These are phyloP conservation scores for Aldabrachelys gigantea DNA, from an alignment of 2,113 vertebrate genomes.

Conservation along the genomic window DNA sequence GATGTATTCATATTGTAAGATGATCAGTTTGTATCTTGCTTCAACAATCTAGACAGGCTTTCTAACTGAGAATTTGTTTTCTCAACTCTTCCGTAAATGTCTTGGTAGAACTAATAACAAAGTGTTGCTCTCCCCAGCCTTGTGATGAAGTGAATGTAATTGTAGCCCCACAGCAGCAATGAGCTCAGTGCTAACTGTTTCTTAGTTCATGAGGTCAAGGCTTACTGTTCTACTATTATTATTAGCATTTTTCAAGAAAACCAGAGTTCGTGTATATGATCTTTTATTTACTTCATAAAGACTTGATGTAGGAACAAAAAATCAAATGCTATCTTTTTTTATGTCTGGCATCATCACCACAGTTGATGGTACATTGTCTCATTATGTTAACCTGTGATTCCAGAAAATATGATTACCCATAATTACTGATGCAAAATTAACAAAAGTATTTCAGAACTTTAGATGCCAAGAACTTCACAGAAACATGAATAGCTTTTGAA, in stretches of 20 bases:
- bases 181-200: neutral
- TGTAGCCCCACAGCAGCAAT: neutral
- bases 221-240: neutral
- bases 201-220: conserved; percentile 1
- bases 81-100: conserved; percentile 4
- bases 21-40: too few species aligned
- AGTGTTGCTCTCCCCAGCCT: conserved; percentile 19
- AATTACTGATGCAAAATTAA: neutral
- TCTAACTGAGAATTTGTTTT: conserved; percentile 26
- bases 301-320: neutral
- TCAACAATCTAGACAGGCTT: neutral
- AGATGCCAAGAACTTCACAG: neutral
- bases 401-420: conserved; percentile 1
- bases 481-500: neutral
- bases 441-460: neutral
- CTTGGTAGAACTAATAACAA: neutral
- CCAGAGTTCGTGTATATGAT: neutral
- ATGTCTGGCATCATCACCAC: neutral
- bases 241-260: neutral
- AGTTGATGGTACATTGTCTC: neutral
- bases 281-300: neutral
- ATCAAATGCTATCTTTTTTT: neutral
- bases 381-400: neutral
- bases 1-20: neutral
- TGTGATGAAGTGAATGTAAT: conserved; percentile 16